These are phyloP conservation scores for Lordiphosa clarofinis DNA, from an alignment of 1,140 invertebrate species.

Conservation along the genomic window DNA sequence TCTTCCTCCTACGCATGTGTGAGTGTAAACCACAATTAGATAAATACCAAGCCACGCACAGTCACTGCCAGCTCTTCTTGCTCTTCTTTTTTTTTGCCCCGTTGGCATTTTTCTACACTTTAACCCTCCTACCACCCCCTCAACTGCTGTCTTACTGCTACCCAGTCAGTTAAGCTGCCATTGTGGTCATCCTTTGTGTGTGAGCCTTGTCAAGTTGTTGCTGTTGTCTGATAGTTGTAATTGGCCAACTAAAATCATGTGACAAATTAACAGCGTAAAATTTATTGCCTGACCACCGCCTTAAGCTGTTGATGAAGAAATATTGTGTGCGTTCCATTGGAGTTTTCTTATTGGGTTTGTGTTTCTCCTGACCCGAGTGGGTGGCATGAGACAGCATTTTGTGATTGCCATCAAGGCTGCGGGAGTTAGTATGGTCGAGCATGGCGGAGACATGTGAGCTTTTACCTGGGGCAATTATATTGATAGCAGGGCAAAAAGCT, in stretches of 20 bases:
- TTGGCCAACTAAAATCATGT: conserved; percentile 78
- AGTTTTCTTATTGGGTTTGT: conserved; percentile 5
- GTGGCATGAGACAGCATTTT: conserved; percentile 62
- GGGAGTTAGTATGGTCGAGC: conserved; percentile 11
- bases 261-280: conserved; percentile 77
- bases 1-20: conserved; percentile 12
- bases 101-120: conserved; percentile 74
- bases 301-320: conserved; percentile 77
- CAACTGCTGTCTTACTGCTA: neutral
- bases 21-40: conserved; percentile 58
- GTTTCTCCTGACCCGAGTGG: conserved; percentile 20
- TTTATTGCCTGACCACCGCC: conserved; percentile 75
- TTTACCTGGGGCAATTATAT: conserved; percentile 50
- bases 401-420: conserved; percentile 44
- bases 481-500: conserved; percentile 18
- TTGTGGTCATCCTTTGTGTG: conserved; percentile 62
- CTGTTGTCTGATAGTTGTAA: conserved; percentile 74
- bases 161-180: conserved; percentile 65
- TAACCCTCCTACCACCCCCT: conserved; percentile 19
- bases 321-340: conserved; percentile 54
- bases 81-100: conserved; percentile 41
- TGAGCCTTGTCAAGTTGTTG: conserved; percentile 35
- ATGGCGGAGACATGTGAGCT: conserved; percentile 20
- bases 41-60: conserved; percentile 72
- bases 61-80: conserved; percentile 13